Evolutionary conservation across 2,888 invertebrate genomes (phyloP).

Genomic region (Pristionchus exspectatus): DNA sequence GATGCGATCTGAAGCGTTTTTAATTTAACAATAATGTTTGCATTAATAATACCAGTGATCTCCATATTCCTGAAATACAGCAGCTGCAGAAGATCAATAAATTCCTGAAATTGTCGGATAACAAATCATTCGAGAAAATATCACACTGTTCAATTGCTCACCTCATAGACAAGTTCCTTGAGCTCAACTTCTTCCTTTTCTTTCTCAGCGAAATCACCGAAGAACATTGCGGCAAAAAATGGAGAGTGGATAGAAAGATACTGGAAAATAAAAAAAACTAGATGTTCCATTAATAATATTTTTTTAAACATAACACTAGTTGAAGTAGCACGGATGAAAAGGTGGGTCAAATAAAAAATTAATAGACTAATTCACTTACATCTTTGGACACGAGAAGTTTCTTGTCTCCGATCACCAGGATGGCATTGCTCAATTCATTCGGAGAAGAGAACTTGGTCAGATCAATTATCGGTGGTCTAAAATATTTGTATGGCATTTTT

Average conservation of each 20-base stretch:
- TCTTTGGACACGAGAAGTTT: neutral
- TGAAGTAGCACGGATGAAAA: neutral
- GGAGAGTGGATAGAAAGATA: slow-evolving; percentile 57
- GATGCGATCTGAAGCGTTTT: neutral
- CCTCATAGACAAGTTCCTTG: slow-evolving; percentile 55
- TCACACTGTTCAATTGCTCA: slow-evolving; percentile 68
- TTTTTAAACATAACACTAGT: no score
- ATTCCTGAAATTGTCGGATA: neutral
- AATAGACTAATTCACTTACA: neutral
- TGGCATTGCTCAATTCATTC: neutral
- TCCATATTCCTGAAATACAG: neutral
- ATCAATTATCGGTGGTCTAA: neutral
- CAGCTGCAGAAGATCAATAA: neutral
- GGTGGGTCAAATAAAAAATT: neutral
- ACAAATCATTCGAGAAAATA: neutral
- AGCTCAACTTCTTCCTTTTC: slow-evolving; percentile 50
- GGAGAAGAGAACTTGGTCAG: neutral
- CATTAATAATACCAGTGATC: neutral
- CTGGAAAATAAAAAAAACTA: neutral
- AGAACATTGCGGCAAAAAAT: slow-evolving; percentile 57
- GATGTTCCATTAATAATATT: no score
- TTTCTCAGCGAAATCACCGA: slow-evolving; percentile 24
- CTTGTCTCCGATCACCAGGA: neutral
- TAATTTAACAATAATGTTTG: neutral
- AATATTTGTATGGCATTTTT: no score